Base-by-base conservation (phyloP, 2,888 invertebrate genomes). In the Ochropleura leucogaster region DNA sequence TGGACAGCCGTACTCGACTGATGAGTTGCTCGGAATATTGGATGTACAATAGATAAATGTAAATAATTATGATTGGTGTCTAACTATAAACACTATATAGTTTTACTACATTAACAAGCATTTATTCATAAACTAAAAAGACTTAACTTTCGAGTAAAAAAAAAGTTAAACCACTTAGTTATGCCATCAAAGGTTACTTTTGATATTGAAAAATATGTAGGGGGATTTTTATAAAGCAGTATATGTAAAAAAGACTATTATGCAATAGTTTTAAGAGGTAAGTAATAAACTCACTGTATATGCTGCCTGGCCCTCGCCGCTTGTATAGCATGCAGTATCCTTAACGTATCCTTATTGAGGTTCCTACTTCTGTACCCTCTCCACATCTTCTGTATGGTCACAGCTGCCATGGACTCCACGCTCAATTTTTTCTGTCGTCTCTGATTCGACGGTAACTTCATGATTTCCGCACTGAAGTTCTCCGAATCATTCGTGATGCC, bases 351-450 rank as follows among this genome's bases (percentile, higher is more conserved):
- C 89, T 97, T 97, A 88, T 98, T 97, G 16, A 97, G 94, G 88
- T 98, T 98, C 87, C 98, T 96, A 55, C 98, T 98, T 65, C 97
- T 97, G 92, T 98, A 98, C 0, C 99, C 98, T 44, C 98, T 95
- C 99, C 99, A 99, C 94, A 98, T 97, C 93, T 98, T 98, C 94
- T 99, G 99, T 90, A 99, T 98, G 46, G 97, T 97, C 51, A 98
- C 97, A 0, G 98, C 98, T 0, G 98, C 97, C 91, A 92, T 92
- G 0, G 91, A 89, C 74, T 96, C 96, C 5, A 88, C 93, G 66
- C 94, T 96, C 91, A 92, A 83, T 80, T 94, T 95, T 90, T 95
- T 95, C 85, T 95, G 95, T 67, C 95, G 88, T 67, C 95, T 89
- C 82, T 95, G 96, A 77, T 95, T 96, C 12, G 95, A 95, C 10